These are phyloP conservation scores for Pogonus chalceus DNA, from an alignment of 1,140 invertebrate genomes.

Conservation along the genomic window DNA sequence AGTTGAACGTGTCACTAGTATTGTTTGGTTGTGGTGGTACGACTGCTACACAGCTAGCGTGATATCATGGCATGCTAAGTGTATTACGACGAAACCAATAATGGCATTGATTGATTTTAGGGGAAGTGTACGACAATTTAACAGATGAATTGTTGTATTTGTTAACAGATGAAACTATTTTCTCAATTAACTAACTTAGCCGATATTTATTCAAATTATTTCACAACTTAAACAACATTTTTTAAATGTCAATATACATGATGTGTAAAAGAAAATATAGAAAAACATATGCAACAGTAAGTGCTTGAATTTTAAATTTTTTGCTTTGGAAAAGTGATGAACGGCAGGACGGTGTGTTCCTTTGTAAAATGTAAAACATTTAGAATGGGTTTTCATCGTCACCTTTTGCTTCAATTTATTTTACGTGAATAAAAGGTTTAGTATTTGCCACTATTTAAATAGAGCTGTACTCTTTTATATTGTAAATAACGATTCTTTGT, in stretches of 20 bases:
- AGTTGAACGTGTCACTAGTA: background rate
- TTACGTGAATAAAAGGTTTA: background rate
- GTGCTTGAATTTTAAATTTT: slow-evolving; percentile 2
- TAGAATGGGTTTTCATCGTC: background rate
- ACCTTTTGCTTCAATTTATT: slow-evolving; percentile 9
- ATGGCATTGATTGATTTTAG: background rate
- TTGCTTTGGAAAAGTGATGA: background rate
- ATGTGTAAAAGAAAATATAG: too few relatives aligned
- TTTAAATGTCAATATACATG: too few relatives aligned
- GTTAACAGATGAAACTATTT: too few relatives aligned
- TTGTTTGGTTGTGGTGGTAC: background rate
- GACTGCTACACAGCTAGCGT: too few relatives aligned
- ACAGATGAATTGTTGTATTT: too few relatives aligned
- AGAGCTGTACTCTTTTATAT: background rate
- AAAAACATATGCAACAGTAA: background rate
- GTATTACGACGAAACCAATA: background rate
- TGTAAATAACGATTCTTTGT: too few relatives aligned
- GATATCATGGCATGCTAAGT: background rate
- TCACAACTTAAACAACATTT: too few relatives aligned
- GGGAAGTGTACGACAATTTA: too few relatives aligned
- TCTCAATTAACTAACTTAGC: too few relatives aligned
- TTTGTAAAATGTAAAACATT: slow-evolving; percentile 10
- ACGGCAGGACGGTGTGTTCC: background rate
- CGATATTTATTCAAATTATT: too few relatives aligned
- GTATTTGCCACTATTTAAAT: background rate